These are phyloP conservation scores for Stegastes partitus DNA, from an alignment of 2,113 vertebrate genomes.

Conservation along the genomic window DNA sequence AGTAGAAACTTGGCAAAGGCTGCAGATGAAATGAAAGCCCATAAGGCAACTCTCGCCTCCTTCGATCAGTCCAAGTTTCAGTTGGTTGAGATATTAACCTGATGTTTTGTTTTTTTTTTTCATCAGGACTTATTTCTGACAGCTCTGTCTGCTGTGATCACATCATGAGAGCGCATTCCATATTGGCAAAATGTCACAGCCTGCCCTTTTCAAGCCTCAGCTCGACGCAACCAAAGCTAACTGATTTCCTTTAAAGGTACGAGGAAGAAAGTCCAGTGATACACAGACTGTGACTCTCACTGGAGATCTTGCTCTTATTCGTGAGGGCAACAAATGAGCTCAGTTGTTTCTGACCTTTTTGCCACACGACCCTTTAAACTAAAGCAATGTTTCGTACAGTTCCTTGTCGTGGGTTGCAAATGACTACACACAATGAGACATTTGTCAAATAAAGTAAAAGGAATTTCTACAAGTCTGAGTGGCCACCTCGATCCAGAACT, in stretches of 20 bases:
- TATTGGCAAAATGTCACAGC: conserved; percentile 54
- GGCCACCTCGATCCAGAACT: too few relatives aligned
- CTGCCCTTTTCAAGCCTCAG: conserved; percentile 57
- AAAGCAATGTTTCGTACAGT: background rate
- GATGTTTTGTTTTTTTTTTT: conserved; percentile 52
- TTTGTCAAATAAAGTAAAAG: too few relatives aligned
- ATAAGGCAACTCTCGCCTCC: background rate
- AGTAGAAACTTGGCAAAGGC: conserved; percentile 28
- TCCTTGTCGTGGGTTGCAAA: background rate
- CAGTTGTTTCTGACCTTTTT: background rate
- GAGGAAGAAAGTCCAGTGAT: background rate
- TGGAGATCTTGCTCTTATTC: background rate
- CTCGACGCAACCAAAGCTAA: conserved; percentile 32
- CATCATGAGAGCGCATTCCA: conserved; percentile 38
- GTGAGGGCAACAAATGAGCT: background rate
- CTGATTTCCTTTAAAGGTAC: conserved; percentile 31
- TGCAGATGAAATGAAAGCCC: conserved; percentile 37
- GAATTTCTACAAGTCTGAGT: too few relatives aligned
- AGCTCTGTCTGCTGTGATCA: conserved; percentile 45
- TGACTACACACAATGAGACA: too few relatives aligned
- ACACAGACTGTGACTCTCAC: background rate
- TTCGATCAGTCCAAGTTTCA: conserved; percentile 23
- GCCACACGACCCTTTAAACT: background rate
- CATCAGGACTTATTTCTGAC: conserved; percentile 46
- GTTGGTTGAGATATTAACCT: conserved; percentile 38